Evolutionary conservation across 2,888 invertebrate genomes (phyloP), one percentile per base, ranked within the genome.

Genomic region (Tenthredo notha): DNA sequence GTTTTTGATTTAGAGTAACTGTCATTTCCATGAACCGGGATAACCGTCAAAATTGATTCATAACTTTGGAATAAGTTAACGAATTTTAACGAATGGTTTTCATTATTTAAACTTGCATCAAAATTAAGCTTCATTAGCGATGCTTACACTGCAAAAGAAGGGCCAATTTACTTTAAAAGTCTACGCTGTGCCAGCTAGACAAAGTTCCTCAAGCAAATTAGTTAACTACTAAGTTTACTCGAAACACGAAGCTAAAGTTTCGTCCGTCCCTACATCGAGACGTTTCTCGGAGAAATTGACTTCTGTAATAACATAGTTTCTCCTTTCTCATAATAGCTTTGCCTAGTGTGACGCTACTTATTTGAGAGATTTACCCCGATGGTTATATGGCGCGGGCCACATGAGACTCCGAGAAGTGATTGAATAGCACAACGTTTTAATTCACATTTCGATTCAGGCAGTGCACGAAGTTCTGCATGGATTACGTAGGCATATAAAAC

Each of bases 171-270:
- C 25, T 37, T 18, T 25, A 29, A 58, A 43, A 40, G 47, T 21
- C 58, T 12, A 37, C 7, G 70, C 67, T 25, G 25, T 25, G 25
- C 83, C n/a, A 70, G 43, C 47, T 47, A 25, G 67, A n/a, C 67
- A 50, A 70, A 83, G 83, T 65, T 83, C 29, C 70, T 70, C 47
- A 50, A 83, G 67, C 67, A 67, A 83, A 83, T 83, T 83, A 83
- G 83, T 70, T 50, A 67, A 83, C 83, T 83, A 83, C 83, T 47
- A 83, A 83, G 83, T 83, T 83, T 67, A 43, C 83, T 65, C 33
- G 50, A 83, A 47, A 67, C 67, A 65, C 29, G 67, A 67, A 21
- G 67, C n/a, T 58, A 0, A 83, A 67, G 83, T 67, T 65, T 29
- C 25, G 67, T 67, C 67, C 29, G 6, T 40, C 1, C 43, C 50